Conservation (phyloP, 2,797 vertebrate species). For the Parauchenoglanis punctatus region DNA sequence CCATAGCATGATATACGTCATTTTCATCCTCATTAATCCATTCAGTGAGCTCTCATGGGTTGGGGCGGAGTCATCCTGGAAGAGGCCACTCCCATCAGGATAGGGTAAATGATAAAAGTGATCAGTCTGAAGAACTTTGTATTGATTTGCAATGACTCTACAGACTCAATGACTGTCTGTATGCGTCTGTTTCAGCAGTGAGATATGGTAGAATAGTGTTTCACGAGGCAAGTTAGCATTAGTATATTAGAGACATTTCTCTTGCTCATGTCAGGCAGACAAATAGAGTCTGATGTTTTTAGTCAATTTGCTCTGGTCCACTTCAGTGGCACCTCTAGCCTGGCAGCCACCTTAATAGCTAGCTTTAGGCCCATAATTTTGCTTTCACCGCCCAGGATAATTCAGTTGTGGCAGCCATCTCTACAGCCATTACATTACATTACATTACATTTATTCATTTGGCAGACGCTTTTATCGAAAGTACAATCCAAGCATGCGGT, state of each 20-base stretch:
- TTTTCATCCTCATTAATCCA: not conserved
- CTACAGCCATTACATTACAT: conserved; percentile 31
- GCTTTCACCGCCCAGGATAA: conserved; percentile 44
- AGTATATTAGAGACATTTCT: not conserved
- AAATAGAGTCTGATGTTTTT: conserved; percentile 27
- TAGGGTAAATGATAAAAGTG: not conserved
- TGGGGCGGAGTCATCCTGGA: not conserved
- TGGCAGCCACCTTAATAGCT: conserved; percentile 46
- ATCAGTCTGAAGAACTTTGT: not conserved
- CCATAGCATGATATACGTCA: not conserved
- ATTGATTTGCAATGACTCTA: not conserved
- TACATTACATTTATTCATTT: conserved; percentile 37
- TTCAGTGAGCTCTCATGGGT: not conserved
- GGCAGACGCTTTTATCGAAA: conserved; percentile 32
- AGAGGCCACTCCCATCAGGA: not conserved
- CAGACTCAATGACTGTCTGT: not conserved
- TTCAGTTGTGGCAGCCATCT: conserved; percentile 51
- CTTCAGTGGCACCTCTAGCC: conserved; percentile 43
- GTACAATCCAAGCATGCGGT: conserved; percentile 31
- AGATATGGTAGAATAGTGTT: not conserved
- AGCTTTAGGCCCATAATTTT: conserved; percentile 36
- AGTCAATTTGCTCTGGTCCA: conserved; percentile 47
- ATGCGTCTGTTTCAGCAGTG: not conserved
- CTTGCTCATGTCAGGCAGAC: conserved; percentile 17
- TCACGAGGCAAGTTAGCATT: not conserved